Evolutionary conservation across 1,140 invertebrate genomes (phyloP).

Genomic region (Psilanteris sp.): DNA sequence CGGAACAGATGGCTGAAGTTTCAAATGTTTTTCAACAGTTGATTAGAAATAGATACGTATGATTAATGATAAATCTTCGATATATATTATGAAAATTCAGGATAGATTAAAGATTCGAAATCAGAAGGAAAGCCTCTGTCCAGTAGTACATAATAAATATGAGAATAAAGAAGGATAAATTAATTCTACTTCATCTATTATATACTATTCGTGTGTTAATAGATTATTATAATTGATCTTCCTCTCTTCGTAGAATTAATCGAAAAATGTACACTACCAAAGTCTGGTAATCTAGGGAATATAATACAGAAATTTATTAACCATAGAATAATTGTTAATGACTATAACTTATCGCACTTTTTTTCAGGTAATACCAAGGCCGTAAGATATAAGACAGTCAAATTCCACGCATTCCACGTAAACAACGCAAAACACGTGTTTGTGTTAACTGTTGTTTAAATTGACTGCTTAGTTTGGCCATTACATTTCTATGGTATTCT

Average conservation of each 20-base stretch:
- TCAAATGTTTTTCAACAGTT: conserved; percentile 31
- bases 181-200: conserved; percentile 20
- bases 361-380: conserved; percentile 22
- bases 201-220: conserved; percentile 14
- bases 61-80: conserved; percentile 50
- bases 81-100: conserved; percentile 9
- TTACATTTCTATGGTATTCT: conserved; percentile 25
- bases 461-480: conserved; percentile 45
- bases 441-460: conserved; percentile 53
- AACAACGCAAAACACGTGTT: conserved; percentile 45
- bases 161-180: conserved; percentile 14
- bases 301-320: too few relatives aligned
- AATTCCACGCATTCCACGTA: conserved; percentile 51
- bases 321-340: conserved; percentile 26
- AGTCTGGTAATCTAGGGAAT: too few relatives aligned
- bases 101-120: conserved; percentile 7
- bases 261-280: too few relatives aligned
- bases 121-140: not conserved
- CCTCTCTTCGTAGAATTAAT: too few relatives aligned
- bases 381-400: conserved; percentile 38
- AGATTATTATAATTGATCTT: too few relatives aligned
- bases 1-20: conserved; percentile 47
- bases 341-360: conserved; percentile 19
- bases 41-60: conserved; percentile 31
- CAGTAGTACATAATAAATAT: too few relatives aligned